A percentile compares a stretch with the other conserved stretches of the same genome.
Evolutionary conservation across 1,140 invertebrate genomes (phyloP).

Genomic region (Drosophila kepulauana): DNA sequence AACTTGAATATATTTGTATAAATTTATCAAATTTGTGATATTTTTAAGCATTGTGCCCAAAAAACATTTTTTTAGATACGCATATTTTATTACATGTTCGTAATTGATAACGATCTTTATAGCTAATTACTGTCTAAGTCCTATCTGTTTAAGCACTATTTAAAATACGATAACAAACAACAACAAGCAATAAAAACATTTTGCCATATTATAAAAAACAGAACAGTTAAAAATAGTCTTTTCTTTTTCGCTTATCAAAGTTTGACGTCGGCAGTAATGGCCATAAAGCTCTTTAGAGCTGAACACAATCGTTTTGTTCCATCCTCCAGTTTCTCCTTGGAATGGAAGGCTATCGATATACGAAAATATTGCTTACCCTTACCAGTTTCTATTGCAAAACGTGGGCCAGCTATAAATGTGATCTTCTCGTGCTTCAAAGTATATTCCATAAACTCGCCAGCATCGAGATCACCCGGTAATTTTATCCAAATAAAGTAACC

Average conservation of each 20-base stretch:
- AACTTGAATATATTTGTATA: constrained; percentile 67
- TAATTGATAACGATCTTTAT: constrained; percentile 65
- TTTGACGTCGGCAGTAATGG: neutral
- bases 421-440: constrained; percentile 75
- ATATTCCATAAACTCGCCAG: constrained; percentile 57
- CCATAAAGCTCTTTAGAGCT: constrained; percentile 34
- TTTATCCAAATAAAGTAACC: constrained; percentile 88
- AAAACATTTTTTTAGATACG: constrained; percentile 50
- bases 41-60: constrained; percentile 80
- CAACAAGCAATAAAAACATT: constrained; percentile 39
- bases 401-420: constrained; percentile 85
- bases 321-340: constrained; percentile 63
- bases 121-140: constrained; percentile 67
- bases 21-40: constrained; percentile 77
- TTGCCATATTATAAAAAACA: constrained; percentile 57
- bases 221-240: constrained; percentile 10
- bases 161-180: constrained; percentile 50
- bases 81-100: constrained; percentile 52
- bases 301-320: constrained; percentile 59
- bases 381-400: constrained; percentile 83
- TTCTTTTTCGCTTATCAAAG: neutral
- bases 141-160: constrained; percentile 70
- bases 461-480: constrained; percentile 81
- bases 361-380: constrained; percentile 85
- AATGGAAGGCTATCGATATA: constrained; percentile 86